Base-by-base conservation (phyloP, 2,888 invertebrate genomes). In the Hyposoter didymator region DNA sequence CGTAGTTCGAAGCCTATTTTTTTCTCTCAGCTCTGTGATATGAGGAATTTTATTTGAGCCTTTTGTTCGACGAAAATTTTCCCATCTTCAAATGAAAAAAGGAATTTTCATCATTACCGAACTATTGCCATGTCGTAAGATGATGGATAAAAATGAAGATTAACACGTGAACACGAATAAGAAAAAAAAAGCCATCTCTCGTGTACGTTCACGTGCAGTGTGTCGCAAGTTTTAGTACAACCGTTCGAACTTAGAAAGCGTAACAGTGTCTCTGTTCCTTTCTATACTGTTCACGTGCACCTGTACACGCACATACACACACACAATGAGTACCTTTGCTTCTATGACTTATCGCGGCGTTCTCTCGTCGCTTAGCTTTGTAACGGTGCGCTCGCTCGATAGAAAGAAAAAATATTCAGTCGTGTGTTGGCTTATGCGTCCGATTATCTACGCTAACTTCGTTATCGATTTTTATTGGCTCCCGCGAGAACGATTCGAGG, bases 181-280 rank as follows among this genome's bases (percentile, higher is more conserved):
- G 59, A 32, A 78, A 47, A 70, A 62, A 69, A 43, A 70, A 6
- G 14, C 52, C 49, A 17, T 45, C 55, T 47, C 12, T 14, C 45
- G 43, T 43, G 45, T 7, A 55, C 14, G 19, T 10, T 8, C 12
- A 22, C 62, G 22, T 49, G 17, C 32, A 70, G 22, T 45, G 22
- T 45, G 69, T 66, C 78, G 47, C 66, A 55, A 28, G 28, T 22
- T 19, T 39, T 67, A 69, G 67, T 67, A 28, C 2, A 62, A 47
- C 45, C 55, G 67, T 47, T 73, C 79, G 84, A 84, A 82, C 87
- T 87, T 87, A 89, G 89, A 89, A 89, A 89, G 89, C 89, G 89
- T 89, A 87, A 88, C 89, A 87, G 59, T 64, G 82, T 67, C 78
- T 79, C 78, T 47, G 70, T 69, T 47, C 47, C 28, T 39, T 19